phyloP scores from a whole-genome alignment of 1,140 invertebrate genomes.

The Popillia japonica region DNA sequence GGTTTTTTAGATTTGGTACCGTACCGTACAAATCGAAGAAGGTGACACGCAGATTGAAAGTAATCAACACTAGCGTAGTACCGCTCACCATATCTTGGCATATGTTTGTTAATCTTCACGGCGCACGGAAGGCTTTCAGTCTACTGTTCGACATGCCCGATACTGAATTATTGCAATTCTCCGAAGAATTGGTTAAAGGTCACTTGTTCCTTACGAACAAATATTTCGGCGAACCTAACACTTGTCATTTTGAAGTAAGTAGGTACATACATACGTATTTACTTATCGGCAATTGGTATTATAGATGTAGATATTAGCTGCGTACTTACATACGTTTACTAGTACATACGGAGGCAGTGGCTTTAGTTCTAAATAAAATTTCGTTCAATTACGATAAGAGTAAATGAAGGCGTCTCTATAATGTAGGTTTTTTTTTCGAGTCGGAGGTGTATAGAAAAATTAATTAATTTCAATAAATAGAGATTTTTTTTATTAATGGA shows the following conservation, averaged over 20 bases:
- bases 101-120: slow-evolving; percentile 42
- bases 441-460: too few relatives aligned
- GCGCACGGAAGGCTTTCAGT: slow-evolving; percentile 41
- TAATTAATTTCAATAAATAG: too few relatives aligned
- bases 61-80: slow-evolving; percentile 47
- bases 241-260: slow-evolving; percentile 20
- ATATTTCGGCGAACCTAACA: slow-evolving; percentile 35
- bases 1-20: slow-evolving; percentile 49
- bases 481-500: too few relatives aligned
- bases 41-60: slow-evolving; percentile 44
- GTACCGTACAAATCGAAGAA: slow-evolving; percentile 44
- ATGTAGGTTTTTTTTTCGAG: too few relatives aligned
- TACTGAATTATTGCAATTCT: slow-evolving; percentile 15
- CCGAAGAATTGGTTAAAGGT: slow-evolving; percentile 4
- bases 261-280: too few relatives aligned
- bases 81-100: slow-evolving; percentile 50
- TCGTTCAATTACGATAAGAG: too few relatives aligned
- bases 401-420: too few relatives aligned
- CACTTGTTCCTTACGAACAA: slow-evolving; percentile 10
- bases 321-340: too few relatives aligned
- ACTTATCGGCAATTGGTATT: too few relatives aligned
- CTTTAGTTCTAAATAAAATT: too few relatives aligned
- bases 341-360: too few relatives aligned
- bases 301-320: too few relatives aligned
- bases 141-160: slow-evolving; percentile 44